phyloP scores from a whole-genome alignment of 30 jellyfish, hydroid and myxozoan genomes.

The Pseudorhiza aurosa region DNA sequence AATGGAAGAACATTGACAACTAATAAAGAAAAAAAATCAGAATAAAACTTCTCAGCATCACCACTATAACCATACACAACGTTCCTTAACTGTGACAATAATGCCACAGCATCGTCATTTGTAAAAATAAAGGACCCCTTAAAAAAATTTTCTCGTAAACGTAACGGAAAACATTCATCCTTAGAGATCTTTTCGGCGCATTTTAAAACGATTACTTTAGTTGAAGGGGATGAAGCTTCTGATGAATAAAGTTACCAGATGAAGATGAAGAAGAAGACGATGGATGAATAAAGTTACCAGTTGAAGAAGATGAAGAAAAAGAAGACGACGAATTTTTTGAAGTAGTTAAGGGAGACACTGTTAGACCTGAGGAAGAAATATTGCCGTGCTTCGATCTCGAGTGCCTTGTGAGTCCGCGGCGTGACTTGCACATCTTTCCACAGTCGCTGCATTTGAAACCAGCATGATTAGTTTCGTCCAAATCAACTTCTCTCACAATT shows the following conservation, averaged over 20 bases:
- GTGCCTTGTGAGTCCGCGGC: conserved; percentile 64
- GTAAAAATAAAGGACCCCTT: conserved; percentile 11
- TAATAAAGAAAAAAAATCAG: conserved; percentile 27
- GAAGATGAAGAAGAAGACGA: not conserved
- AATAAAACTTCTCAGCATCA: conserved; percentile 49
- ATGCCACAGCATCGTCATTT: conserved; percentile 14
- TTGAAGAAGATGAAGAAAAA: not conserved
- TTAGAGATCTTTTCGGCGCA: conserved; percentile 14
- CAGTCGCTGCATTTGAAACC: conserved; percentile 30
- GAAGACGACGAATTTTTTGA: not conserved
- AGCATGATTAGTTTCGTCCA: conserved; percentile 3
- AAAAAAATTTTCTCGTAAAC: conserved; percentile 2
- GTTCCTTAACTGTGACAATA: conserved; percentile 30
- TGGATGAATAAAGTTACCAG: not conserved
- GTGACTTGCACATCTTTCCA: conserved; percentile 60
- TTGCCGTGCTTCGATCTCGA: conserved; percentile 30
- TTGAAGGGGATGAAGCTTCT: not conserved
- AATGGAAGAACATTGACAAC: conserved; percentile 33
- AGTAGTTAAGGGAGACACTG: conserved; percentile 28
- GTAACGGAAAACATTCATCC: conserved; percentile 1
- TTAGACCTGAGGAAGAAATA: conserved; percentile 15
- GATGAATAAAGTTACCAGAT: not conserved
- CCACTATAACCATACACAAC: conserved; percentile 26
- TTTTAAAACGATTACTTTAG: no score
- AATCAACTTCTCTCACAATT: conserved; percentile 1